Base-by-base conservation (phyloP, 2,113 vertebrate genomes). In the Synchiropus splendidus region DNA sequence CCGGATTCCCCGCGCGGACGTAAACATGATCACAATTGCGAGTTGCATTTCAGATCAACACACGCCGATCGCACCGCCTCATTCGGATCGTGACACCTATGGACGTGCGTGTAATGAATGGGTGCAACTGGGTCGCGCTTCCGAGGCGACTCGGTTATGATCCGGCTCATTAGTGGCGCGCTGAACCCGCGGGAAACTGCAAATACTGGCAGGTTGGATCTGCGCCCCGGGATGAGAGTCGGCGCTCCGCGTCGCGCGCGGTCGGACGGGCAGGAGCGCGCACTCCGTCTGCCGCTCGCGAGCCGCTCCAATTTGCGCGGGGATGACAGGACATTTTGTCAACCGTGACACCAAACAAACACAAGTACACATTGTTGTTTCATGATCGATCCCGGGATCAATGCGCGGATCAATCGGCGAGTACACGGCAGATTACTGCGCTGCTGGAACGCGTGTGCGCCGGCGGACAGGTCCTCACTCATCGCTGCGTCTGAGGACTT, bases 151-250 rank as follows among this genome's bases (percentile, higher is more conserved):
- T 46, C 42, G 52, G 51, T 58, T 51, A 53, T 51, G 64, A 72
- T 72, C 53, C 40, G 42, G 48, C 64, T 75, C 76, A 75, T 78
- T 79, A 78, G 45, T 37, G 61, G 54, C 42, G 67, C 66, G 43
- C 59, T 62, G 72, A 71, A 58, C 59, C 74, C 48, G 45, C 38
- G 47, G 61, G 39, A 39, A 16, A 56, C 16, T 42, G 59, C 54
- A 56, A 53, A 54, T 45, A 51, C 43, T 46, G 51, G 27, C 59
- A 70, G 77, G 70, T 80, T 55, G 56, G 65, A 51, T 52, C 35
- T 67, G 52, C 51, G 49, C 47, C 53, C 54, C 43, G 10, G 52
- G 42, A 15, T 31, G 10, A 11, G 30, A 47, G 67, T 67, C 58
- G 31, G 50, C 35, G 45, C 41, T 64, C 51, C 31, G 33, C 54